A percentile compares a stretch with the other conserved stretches of the same genome.
Evolutionary conservation across 2,888 invertebrate genomes (phyloP).

Genomic region (Nomada lathburiana): DNA sequence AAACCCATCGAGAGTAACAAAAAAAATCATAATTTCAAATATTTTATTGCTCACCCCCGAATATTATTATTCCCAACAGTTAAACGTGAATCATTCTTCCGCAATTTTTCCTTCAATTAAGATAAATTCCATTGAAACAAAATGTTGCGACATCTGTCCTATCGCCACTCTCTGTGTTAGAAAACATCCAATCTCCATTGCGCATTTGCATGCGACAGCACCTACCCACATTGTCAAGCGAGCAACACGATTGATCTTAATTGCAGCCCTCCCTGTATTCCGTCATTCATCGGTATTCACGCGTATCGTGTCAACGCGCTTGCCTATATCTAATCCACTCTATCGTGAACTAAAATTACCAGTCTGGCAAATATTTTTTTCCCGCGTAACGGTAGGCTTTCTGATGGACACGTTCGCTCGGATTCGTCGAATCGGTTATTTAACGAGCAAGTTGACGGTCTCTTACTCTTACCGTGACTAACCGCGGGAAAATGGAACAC

Average conservation of each 20-base stretch:
- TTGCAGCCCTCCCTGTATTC: conserved; percentile 13
- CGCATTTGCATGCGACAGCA: conserved; percentile 29
- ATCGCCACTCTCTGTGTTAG: conserved; percentile 1
- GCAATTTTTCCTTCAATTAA: too few relatives aligned
- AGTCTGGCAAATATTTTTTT: not conserved
- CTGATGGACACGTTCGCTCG: not conserved
- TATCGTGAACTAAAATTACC: not conserved
- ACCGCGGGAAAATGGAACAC: conserved; percentile 28
- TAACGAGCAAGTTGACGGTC: not conserved
- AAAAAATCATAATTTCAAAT: not conserved
- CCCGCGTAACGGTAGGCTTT: not conserved
- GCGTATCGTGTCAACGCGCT: not conserved
- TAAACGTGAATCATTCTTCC: too few relatives aligned
- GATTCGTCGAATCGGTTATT: conserved; percentile 8
- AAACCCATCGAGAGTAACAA: not conserved
- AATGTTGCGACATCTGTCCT: too few relatives aligned
- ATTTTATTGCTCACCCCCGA: too few relatives aligned
- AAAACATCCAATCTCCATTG: conserved; percentile 8
- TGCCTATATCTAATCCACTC: not conserved
- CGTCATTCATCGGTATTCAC: conserved; percentile 12
- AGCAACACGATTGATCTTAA: conserved; percentile 38
- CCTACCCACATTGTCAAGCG: conserved; percentile 7
- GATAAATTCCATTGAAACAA: not conserved
- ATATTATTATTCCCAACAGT: too few relatives aligned
- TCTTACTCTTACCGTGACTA: not conserved